Evolutionary conservation across 2,113 vertebrate genomes (phyloP).

Genomic region (Trematomus loennbergii): DNA sequence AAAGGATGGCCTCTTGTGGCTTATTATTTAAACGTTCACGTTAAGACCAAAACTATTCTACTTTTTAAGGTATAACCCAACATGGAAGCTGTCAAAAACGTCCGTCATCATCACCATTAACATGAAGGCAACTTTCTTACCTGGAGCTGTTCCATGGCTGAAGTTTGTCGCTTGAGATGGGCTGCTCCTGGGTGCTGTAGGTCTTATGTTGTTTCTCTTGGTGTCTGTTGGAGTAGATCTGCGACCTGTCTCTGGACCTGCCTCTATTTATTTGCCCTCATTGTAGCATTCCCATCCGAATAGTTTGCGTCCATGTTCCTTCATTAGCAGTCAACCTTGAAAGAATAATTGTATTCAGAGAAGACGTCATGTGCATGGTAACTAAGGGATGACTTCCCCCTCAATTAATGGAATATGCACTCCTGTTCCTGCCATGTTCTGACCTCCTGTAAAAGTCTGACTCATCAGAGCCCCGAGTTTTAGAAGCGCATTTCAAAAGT

Average conservation of each 20-base stretch:
- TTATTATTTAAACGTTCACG: too few relatives aligned
- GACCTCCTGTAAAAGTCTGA: constrained; percentile 13
- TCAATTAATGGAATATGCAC: background rate
- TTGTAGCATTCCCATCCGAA: constrained; percentile 23
- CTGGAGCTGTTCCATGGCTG: constrained; percentile 76
- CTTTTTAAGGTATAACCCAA: background rate
- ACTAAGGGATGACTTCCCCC: background rate
- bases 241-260: background rate
- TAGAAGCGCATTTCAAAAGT: too few relatives aligned
- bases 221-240: constrained; percentile 17
- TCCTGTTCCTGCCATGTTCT: background rate
- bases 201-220: background rate
- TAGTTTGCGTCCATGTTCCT: constrained; percentile 5
- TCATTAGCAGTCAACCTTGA: constrained; percentile 78
- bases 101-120: background rate
- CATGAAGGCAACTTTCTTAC: constrained; percentile 51
- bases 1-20: too few relatives aligned
- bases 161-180: background rate
- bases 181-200: background rate
- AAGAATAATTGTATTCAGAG: constrained; percentile 38
- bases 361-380: constrained; percentile 8
- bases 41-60: background rate
- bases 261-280: constrained; percentile 66
- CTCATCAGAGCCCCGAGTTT: background rate
- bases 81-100: background rate